Evolutionary conservation across 2,113 vertebrate genomes (phyloP), one percentile per base, ranked within the genome.

Genomic region (Amphiprion ocellaris): DNA sequence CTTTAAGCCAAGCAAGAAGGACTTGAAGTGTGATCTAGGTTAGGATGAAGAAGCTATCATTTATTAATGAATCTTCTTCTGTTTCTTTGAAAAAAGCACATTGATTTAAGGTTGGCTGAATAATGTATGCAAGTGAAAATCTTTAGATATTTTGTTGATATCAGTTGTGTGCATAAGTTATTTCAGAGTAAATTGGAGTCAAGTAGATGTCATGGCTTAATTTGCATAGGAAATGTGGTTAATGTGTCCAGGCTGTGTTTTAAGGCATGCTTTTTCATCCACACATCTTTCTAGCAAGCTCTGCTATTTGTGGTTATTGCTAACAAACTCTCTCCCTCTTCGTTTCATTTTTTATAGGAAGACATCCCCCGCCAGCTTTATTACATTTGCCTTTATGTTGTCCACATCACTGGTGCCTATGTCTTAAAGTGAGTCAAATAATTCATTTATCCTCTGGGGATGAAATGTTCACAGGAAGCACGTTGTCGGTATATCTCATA

Each of bases 311-410:
- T 50, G 23, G 4, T 0, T 62, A 28, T n/a, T 62, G 23, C 58
- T 33, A n/a, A 66, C 58, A 21, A 4, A 39, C 5, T 23, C 49
- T 59, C 11, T 62, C 14, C 16, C 64, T 1, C 21, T 47, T 65
- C 72, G 52, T 64, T 52, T 53, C 61, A 10, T 83, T 30, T 50
- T 77, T 39, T 55, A 21, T 71, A 96, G 96, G 96, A 96, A 90
- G 96, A 97, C 86, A 95, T 96, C 87, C 95, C 95, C 47, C 95
- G 96, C 58, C 96, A 96, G 81, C 94, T 97, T 44, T 92, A 95
- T 85, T 96, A 96, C 89, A 96, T 96, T 81, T 96, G 94, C 92
- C 96, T 96, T 92, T 96, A 96, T 69, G 90, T 95, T 86, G 93
- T 93, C 84, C 96, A 96, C 91, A 96, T 96, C 90, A 92, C 93